Percentiles rank a stretch among this genome's conserved stretches.
Evolutionary conservation across 2,797 vertebrate genomes (phyloP).

Genomic region (Hydrophis major): DNA sequence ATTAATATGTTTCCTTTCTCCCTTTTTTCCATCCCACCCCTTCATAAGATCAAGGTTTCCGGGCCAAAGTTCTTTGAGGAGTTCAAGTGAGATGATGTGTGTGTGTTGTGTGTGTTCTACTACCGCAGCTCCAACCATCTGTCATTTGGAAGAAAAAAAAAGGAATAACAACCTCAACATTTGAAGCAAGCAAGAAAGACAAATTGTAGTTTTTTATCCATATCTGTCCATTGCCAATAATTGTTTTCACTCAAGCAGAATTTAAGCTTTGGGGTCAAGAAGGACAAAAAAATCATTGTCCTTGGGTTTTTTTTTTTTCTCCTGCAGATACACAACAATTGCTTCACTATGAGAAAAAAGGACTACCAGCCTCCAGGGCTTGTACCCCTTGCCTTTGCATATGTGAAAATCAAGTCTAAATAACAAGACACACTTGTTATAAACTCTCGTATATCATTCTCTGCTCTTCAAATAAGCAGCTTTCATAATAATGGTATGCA

Average conservation of each 20-base stretch:
- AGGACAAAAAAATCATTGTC: slow-evolving; percentile 8
- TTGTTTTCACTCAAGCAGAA: slow-evolving; percentile 52
- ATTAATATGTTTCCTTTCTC: not conserved
- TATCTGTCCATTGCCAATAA: slow-evolving; percentile 40
- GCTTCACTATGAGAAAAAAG: slow-evolving; percentile 20
- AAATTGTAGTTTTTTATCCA: slow-evolving; percentile 43
- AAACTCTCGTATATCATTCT: slow-evolving; percentile 70
- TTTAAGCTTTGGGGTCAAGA: slow-evolving; percentile 17
- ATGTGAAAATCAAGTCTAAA: slow-evolving; percentile 62
- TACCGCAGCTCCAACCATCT: not conserved
- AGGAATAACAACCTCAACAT: slow-evolving; percentile 16
- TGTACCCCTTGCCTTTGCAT: slow-evolving; percentile 45
- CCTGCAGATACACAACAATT: slow-evolving; percentile 1
- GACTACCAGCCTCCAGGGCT: not conserved
- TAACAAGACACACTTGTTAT: slow-evolving; percentile 57
- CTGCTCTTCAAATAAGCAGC: slow-evolving; percentile 63
- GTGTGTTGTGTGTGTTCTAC: not conserved
- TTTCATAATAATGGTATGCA: slow-evolving; percentile 71
- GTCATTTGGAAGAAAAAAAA: not conserved
- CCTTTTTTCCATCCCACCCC: not conserved
- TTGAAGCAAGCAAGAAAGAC: slow-evolving; percentile 30
- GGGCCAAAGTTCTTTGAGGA: not conserved
- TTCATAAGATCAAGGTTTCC: not conserved
- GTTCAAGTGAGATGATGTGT: not conserved
- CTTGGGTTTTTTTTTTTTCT: not conserved